Percentiles rank a stretch among this genome's conserved stretches.
Conservation (phyloP, 2,888 invertebrate species). For the Oxycera nigricornis region DNA sequence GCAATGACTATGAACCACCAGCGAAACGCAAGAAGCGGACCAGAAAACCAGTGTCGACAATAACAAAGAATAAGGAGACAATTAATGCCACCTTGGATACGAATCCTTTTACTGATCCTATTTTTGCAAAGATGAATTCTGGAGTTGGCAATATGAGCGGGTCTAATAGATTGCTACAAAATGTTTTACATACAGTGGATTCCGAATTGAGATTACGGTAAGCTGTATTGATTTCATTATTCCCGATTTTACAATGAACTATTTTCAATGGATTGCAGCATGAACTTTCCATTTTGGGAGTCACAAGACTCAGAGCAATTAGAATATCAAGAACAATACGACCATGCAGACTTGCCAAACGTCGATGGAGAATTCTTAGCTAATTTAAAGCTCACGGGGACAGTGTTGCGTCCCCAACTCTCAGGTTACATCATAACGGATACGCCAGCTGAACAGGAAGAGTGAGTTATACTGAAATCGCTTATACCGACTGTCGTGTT, state of each 20-base stretch:
- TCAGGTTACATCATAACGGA: slow-evolving; percentile 58
- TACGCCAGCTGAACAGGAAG: slow-evolving; percentile 54
- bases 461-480: slow-evolving; percentile 40
- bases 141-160: slow-evolving; percentile 69
- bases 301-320: slow-evolving; percentile 46
- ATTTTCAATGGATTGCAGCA: slow-evolving; percentile 41
- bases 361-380: slow-evolving; percentile 51
- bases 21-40: slow-evolving; percentile 54
- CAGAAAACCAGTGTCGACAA: slow-evolving; percentile 55
- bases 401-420: slow-evolving; percentile 55
- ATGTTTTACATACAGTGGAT: slow-evolving; percentile 66
- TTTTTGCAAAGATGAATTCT: slow-evolving; percentile 68
- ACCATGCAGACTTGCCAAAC: slow-evolving; percentile 44
- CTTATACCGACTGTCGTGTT: too few species aligned
- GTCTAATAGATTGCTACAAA: slow-evolving; percentile 68
- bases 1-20: slow-evolving; percentile 43
- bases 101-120: slow-evolving; percentile 65
- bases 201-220: slow-evolving; percentile 56
- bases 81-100: slow-evolving; percentile 60
- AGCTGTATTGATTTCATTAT: background rate
- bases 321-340: slow-evolving; percentile 50
- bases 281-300: slow-evolving; percentile 57
- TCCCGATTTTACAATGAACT: background rate
- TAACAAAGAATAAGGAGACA: slow-evolving; percentile 60
- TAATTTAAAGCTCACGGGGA: slow-evolving; percentile 50